Evolutionary conservation across 2,797 vertebrate genomes (phyloP), one percentile per base, ranked within the genome.

Genomic region (Chelon auratus): DNA sequence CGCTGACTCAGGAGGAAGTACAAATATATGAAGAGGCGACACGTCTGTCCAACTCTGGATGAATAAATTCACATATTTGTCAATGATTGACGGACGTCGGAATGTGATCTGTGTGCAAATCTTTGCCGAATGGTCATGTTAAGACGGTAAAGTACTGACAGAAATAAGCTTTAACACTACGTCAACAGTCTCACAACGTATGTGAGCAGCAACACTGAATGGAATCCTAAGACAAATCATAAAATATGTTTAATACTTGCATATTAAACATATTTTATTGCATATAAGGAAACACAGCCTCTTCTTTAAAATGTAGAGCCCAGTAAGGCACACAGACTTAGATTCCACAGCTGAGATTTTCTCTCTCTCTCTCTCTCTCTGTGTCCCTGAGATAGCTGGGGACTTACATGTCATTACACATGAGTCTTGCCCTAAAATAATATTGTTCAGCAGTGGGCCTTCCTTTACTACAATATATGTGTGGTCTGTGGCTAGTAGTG

Each of bases 391-490:
- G 26, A 62, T 33, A 30, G 58, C 60, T 13, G 15, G 74, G 72
- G 59, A 80, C 42, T 63, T 37, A 7, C 1, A 62, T 81, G 67
- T 62, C 72, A 63, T 76, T 62, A 72, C 59, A 73, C 56, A 81
- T 74, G 59, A 71, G 56, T 75, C 37, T 61, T 62, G 24, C 51
- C 56, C 70, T 61, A 71, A 76, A 71, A 79, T 86, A 59, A 66
- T 68, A 77, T 2, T 71, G 67, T 45, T 51, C 39, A 73, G 62
- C 51, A 68, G 22, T 33, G 62, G 86, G 81, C 82, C 87, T 75
- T 63, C 52, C 3, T 50, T 22, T 37, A 63, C n/a, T 47, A 15
- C 9, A 30, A 39, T 62, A 52, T 53, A 61, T 42, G 72, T 50
- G 61, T 62, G 42, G 56, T 53, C 62, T 36, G 65, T 52, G 75